Percentiles rank a stretch among this genome's conserved stretches.
Conservation (phyloP, 1,140 invertebrate species). For the Neuroterus valhalla region DNA sequence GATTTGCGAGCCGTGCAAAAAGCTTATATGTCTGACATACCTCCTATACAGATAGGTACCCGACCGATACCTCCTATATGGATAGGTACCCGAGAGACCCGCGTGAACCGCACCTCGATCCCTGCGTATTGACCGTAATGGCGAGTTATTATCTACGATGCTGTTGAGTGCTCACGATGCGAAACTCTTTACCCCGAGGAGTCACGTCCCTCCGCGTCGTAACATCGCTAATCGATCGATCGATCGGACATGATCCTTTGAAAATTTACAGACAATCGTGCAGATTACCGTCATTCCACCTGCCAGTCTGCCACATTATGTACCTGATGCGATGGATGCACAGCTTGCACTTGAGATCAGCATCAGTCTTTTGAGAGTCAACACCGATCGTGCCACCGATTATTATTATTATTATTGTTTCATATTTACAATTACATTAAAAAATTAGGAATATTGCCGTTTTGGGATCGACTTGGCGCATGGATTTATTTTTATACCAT, state of each 20-base stretch:
- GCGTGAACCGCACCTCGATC: conserved; percentile 36
- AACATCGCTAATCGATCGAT: conserved; percentile 45
- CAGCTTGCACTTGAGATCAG: conserved; percentile 4
- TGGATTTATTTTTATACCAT: no score
- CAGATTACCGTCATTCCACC: conserved; percentile 7
- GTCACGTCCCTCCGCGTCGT: conserved; percentile 43
- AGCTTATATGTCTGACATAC: conserved; percentile 58
- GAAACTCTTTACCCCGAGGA: conserved; percentile 34
- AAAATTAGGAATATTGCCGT: not conserved
- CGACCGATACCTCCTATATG: conserved; percentile 46
- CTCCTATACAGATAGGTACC: conserved; percentile 48
- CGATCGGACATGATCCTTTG: not conserved
- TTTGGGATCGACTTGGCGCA: not conserved
- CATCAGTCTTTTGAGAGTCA: conserved; percentile 14
- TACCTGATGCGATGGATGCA: not conserved
- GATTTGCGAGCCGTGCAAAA: conserved; percentile 69
- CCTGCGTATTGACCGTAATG: conserved; percentile 48
- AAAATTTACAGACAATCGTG: conserved; percentile 14
- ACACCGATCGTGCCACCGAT: conserved; percentile 19
- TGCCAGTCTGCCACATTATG: conserved; percentile 19
- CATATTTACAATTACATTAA: not conserved
- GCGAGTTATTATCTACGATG: conserved; percentile 55
- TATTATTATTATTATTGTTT: conserved; percentile 26
- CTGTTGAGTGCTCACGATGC: conserved; percentile 11
- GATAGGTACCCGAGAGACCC: conserved; percentile 31